These are phyloP conservation scores for Psilopogon haemacephalus DNA, from an alignment of 2,113 vertebrate species.

Conservation along the genomic window DNA sequence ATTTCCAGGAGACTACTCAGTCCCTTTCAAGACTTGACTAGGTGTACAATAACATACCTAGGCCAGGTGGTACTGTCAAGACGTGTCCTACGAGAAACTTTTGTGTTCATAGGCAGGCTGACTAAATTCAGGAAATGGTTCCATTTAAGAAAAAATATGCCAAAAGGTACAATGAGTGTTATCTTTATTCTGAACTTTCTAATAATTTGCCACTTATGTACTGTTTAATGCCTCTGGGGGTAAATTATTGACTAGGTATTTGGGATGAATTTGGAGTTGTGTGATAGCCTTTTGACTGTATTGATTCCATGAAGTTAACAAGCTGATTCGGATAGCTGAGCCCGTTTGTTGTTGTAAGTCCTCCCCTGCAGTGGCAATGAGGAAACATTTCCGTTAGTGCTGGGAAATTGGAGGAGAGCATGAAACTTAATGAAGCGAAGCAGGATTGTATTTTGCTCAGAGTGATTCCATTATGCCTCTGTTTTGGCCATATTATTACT, in stretches of 20 bases:
- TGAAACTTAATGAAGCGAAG: constrained; percentile 26
- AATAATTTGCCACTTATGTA: neutral
- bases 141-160: neutral
- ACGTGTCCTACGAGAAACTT: neutral
- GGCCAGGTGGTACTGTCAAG: neutral
- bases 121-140: neutral
- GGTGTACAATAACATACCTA: neutral
- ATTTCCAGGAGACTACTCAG: neutral
- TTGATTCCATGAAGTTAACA: neutral
- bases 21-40: neutral
- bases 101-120: neutral
- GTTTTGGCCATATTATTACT: neutral
- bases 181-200: neutral
- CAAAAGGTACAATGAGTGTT: neutral
- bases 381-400: neutral
- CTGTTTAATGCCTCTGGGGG: neutral
- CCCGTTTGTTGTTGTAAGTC: neutral
- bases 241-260: neutral
- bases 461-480: neutral
- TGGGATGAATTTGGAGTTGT: neutral
- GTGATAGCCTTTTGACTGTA: neutral
- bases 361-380: neutral
- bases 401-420: constrained; percentile 18
- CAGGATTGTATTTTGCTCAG: neutral
- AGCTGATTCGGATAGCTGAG: neutral